These are phyloP conservation scores for Karalla daura DNA, from an alignment of 2,797 vertebrate species.

Conservation along the genomic window DNA sequence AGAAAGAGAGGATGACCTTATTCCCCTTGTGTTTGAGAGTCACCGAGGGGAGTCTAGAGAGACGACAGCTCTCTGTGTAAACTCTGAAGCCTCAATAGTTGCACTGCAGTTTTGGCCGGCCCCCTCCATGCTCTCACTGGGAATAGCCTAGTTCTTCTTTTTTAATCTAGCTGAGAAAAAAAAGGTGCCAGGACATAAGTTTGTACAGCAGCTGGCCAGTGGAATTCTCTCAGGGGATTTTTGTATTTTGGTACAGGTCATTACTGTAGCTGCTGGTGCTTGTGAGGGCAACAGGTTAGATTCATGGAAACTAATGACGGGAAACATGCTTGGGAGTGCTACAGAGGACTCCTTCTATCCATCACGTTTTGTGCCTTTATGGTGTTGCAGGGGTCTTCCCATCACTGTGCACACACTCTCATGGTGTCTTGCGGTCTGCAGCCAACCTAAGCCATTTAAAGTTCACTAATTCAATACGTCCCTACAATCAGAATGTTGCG, in stretches of 20 bases:
- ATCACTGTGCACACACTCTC: too few relatives aligned
- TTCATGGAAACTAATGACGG: background rate
- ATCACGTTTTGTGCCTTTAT: too few relatives aligned
- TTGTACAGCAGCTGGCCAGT: constrained; percentile 33
- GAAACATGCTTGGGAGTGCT: too few relatives aligned
- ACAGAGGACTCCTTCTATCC: too few relatives aligned
- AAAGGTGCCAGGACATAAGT: constrained; percentile 39
- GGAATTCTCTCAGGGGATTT: constrained; percentile 43
- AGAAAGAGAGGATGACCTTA: constrained; percentile 6
- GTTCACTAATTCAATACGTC: too few relatives aligned
- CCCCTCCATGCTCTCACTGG: constrained; percentile 36
- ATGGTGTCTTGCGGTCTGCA: too few relatives aligned
- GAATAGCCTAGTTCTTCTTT: constrained; percentile 54
- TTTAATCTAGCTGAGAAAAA: constrained; percentile 43
- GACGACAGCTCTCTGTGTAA: constrained; percentile 32
- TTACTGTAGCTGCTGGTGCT: constrained; percentile 29
- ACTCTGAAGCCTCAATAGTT: constrained; percentile 38
- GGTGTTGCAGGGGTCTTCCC: too few relatives aligned
- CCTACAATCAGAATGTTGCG: too few relatives aligned
- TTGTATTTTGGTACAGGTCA: constrained; percentile 41
- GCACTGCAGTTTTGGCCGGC: constrained; percentile 30
- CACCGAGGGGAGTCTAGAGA: constrained; percentile 34
- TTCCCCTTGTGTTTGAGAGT: constrained; percentile 30
- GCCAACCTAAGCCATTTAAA: too few relatives aligned
- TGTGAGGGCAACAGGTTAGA: constrained; percentile 9